Evolutionary conservation across 2,888 invertebrate genomes (phyloP).

Genomic region (Volucella inflata): DNA sequence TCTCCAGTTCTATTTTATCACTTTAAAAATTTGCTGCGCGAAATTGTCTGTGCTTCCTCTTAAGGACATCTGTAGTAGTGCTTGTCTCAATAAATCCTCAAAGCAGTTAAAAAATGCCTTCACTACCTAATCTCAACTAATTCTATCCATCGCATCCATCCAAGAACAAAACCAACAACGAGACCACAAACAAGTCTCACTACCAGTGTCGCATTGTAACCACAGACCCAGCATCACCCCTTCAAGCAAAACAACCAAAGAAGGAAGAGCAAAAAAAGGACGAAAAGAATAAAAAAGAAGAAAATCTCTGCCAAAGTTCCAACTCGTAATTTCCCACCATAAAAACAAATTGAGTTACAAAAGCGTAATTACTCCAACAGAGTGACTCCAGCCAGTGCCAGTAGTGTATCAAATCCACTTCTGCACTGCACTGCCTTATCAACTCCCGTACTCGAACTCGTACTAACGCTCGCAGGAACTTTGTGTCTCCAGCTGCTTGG

Average conservation of each 20-base stretch:
- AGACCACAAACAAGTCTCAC: constrained; percentile 28
- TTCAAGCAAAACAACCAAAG: constrained; percentile 7
- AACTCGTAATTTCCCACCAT: constrained; percentile 68
- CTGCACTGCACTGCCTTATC: constrained; percentile 18
- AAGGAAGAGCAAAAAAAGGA: constrained; percentile 27
- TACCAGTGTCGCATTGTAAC: not conserved
- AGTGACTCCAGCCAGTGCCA: constrained; percentile 68
- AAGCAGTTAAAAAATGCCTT: constrained; percentile 61
- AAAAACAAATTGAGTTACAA: constrained; percentile 75
- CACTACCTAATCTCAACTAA: constrained; percentile 64
- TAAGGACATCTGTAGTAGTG: constrained; percentile 13
- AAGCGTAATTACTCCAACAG: constrained; percentile 72
- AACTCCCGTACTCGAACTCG: constrained; percentile 7
- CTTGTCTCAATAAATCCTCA: constrained; percentile 40
- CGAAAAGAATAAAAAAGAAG: constrained; percentile 32
- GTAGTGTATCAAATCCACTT: constrained; percentile 62
- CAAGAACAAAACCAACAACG: constrained; percentile 39
- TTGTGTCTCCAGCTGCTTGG: not conserved
- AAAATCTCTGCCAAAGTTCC: constrained; percentile 70
- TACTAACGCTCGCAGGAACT: constrained; percentile 2
- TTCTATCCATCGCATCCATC: constrained; percentile 56
- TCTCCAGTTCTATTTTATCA: constrained; percentile 18
- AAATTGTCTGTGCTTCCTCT: constrained; percentile 31
- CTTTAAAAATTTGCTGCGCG: constrained; percentile 15
- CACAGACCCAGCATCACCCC: not conserved